Percentiles rank a stretch among this genome's conserved stretches.
phyloP scores from a whole-genome alignment of 2,888 invertebrate genomes.

The Machimus rusticus region DNA sequence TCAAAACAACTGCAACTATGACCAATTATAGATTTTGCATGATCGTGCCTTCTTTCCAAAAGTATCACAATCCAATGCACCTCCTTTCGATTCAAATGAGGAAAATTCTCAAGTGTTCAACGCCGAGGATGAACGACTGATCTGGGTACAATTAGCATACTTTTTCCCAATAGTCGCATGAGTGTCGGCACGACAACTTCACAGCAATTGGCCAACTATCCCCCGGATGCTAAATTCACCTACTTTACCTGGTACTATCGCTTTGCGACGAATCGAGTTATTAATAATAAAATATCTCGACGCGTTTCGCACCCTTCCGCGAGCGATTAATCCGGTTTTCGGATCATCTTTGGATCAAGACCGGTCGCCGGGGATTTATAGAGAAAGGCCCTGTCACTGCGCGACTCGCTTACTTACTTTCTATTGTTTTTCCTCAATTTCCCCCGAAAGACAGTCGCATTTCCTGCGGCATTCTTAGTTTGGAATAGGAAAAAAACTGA shows the following conservation, averaged over 20 bases:
- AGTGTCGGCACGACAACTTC: background rate
- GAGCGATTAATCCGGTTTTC: constrained; percentile 21
- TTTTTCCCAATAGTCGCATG: background rate
- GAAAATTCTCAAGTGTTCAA: background rate
- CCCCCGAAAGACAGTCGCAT: constrained; percentile 13
- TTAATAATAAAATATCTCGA: background rate
- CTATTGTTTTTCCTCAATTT: constrained; percentile 33
- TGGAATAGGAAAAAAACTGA: background rate
- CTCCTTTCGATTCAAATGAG: background rate
- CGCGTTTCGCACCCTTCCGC: constrained; percentile 5
- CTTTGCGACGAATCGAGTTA: background rate
- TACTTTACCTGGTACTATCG: background rate
- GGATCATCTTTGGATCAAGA: constrained; percentile 1
- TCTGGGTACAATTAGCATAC: background rate
- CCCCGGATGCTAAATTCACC: background rate
- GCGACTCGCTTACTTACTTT: constrained; percentile 1
- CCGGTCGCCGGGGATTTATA: constrained; percentile 17
- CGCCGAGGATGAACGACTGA: background rate
- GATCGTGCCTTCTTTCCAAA: background rate
- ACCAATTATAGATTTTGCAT: background rate
- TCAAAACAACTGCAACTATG: background rate
- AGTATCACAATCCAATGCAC: background rate
- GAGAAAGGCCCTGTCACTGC: constrained; percentile 33
- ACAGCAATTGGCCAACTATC: background rate
- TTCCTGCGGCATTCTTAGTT: background rate